A percentile compares a stretch with the other conserved stretches of the same genome.
Conservation (phyloP, 2,797 vertebrate genomes). For the Scolopax rusticola region DNA sequence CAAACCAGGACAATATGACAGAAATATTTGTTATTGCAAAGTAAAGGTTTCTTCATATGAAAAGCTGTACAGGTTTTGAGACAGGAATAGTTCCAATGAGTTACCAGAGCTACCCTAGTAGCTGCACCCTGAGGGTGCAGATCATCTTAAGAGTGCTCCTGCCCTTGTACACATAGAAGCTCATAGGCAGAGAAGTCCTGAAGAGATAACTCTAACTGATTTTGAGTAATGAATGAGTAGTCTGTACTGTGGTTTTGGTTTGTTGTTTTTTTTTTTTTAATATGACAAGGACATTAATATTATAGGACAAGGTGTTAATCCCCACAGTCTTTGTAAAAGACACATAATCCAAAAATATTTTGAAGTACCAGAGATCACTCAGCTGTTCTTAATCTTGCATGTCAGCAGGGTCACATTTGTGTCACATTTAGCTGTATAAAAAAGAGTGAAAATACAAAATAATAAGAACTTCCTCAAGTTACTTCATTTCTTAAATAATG, state of each 20-base stretch:
- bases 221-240: background rate
- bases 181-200: background rate
- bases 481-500: background rate
- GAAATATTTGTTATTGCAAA: conserved; percentile 42
- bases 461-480: background rate
- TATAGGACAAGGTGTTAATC: background rate
- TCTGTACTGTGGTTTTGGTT: background rate
- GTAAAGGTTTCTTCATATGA: conserved; percentile 52
- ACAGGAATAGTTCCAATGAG: background rate
- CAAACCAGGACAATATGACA: background rate
- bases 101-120: background rate
- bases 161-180: background rate
- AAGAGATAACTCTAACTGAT: background rate
- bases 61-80: conserved; percentile 13
- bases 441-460: background rate
- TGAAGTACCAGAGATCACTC: background rate
- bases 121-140: background rate
- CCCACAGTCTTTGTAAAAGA: background rate
- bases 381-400: background rate
- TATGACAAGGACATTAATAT: background rate
- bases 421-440: background rate
- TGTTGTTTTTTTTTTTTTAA: background rate
- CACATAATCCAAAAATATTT: background rate
- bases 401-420: background rate
- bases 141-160: background rate